phyloP scores from a whole-genome alignment of 2,797 vertebrate genomes.

The Neomorphus geoffroyi region DNA sequence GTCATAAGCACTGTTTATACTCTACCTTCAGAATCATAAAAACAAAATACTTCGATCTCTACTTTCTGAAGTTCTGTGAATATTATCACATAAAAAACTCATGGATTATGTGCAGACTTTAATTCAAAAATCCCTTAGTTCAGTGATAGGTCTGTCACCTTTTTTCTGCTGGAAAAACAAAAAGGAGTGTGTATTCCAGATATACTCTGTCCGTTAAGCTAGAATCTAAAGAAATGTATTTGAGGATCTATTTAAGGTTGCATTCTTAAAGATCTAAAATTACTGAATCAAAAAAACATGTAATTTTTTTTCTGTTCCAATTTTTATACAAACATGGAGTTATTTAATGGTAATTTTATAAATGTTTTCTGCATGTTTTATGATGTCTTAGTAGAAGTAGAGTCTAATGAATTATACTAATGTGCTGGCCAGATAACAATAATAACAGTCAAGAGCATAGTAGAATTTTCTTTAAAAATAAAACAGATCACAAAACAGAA shows the following conservation, averaged over 20 bases:
- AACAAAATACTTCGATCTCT: background rate
- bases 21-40: background rate
- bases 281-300: background rate
- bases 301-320: too few relatives aligned
- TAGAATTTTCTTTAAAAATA: background rate
- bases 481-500: too few relatives aligned
- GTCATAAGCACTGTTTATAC: background rate
- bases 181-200: background rate
- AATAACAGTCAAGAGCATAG: background rate
- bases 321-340: background rate
- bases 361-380: background rate
- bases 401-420: background rate
- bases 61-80: background rate
- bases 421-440: background rate
- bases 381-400: background rate
- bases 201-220: background rate
- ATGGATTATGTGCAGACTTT: background rate
- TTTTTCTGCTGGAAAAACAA: background rate
- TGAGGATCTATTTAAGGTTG: background rate
- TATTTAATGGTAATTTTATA: background rate
- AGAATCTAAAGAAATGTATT: background rate
- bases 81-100: fast-evolving
- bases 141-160: background rate
- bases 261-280: background rate
- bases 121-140: background rate